phyloP scores from a whole-genome alignment of 2,888 invertebrate genomes.

The Pimpla rufipes region DNA sequence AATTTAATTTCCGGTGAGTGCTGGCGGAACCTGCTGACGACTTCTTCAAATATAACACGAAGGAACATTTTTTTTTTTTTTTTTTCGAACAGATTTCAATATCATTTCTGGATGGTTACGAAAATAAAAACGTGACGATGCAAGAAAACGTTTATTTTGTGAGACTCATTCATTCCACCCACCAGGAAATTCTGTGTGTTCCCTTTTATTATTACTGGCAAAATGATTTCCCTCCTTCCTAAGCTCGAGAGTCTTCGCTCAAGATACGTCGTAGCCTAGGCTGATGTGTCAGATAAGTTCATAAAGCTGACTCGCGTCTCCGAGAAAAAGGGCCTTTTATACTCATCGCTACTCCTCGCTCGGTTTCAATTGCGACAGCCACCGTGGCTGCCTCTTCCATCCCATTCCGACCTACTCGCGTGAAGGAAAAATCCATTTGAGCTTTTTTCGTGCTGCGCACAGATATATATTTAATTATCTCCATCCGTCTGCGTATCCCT shows the following conservation, averaged over 20 bases:
- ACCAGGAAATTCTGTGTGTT: not conserved
- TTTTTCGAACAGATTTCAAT: not conserved
- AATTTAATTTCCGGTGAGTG: not conserved
- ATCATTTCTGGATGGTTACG: too few relatives aligned
- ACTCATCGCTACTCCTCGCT: not conserved
- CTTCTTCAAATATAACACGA: not conserved
- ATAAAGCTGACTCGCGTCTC: not conserved
- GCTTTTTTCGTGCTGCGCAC: conserved; percentile 45
- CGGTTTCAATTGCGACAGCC: not conserved
- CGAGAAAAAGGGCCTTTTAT: not conserved
- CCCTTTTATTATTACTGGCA: too few relatives aligned
- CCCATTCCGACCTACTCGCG: not conserved
- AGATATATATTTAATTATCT: conserved; percentile 82
- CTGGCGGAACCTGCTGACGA: not conserved
- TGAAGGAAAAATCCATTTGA: conserved; percentile 76
- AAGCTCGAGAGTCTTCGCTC: not conserved
- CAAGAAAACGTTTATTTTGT: not conserved
- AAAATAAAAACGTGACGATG: not conserved
- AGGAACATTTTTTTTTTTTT: not conserved
- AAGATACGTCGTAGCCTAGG: not conserved
- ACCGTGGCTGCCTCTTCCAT: too few relatives aligned
- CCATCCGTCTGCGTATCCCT: conserved; percentile 50
- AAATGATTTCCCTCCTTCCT: not conserved
- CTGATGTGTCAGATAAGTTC: not conserved
- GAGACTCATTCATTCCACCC: not conserved